Base-by-base conservation (phyloP, 2,113 vertebrate genomes). In the Plecotus auritus region DNA sequence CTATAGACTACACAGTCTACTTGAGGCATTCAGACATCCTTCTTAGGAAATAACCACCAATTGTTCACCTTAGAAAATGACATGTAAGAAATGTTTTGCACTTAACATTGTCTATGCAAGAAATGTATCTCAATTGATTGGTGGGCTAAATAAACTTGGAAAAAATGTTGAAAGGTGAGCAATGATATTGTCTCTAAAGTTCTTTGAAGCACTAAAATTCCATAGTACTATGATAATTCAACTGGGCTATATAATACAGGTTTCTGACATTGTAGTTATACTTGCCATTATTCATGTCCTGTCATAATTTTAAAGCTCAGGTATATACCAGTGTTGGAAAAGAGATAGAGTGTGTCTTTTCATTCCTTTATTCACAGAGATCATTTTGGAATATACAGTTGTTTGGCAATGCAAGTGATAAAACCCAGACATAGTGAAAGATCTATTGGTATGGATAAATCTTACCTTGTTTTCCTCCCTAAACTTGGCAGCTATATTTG, bases 401-500 rank as follows among this genome's bases (percentile, higher is more conserved):
- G 69, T 95, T 97, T 93, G 85, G 92, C 94, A 93, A 89, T 10
- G 45, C 14, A 77, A 96, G 70, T 95, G 97, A 97, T 97, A 97
- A 89, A 97, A 97, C 93, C 54, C 96, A 97, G 97, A 91, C 93
- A 93, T 87, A 45, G 30, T 85, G 82, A 76, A 82, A 91, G 77
- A 93, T 94, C 87, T 96, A 84, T 88, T 88, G 95, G 69, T 95
- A 92, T 61, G 83, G 90, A 95, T 94, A 88, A 96, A 95, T 96
- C 74, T 97, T 97, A 96, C 93, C 96, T 97, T 82, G 47, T 85
- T 95, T 97, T 95, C 92, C 85, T 96, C 85, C 76, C 69, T 73
- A 96, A 94, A 96, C 88, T 97, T 97, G 97, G 97, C 95, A 96
- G 85, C n/a, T 80, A 90, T 85, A 80, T 97, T 96, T 84, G 93